phyloP scores from a whole-genome alignment of 2,797 vertebrate genomes.

The Eidolon dupreanum region DNA sequence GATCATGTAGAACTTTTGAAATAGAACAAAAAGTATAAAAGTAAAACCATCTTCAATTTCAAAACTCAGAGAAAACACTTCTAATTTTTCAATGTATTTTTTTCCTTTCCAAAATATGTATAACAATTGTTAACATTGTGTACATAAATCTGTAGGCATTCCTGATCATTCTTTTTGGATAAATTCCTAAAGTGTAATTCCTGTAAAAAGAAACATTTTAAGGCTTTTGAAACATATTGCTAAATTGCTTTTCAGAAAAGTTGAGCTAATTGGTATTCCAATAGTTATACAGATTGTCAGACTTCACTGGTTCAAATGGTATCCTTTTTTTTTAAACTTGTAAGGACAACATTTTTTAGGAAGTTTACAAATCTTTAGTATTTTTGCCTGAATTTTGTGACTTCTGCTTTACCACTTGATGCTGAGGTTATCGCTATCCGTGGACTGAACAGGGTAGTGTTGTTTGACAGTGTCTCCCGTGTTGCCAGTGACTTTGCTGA shows the following conservation, averaged over 20 bases:
- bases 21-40: neutral
- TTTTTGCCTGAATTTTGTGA: neutral
- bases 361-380: neutral
- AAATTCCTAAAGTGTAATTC: neutral
- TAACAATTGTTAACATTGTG: neutral
- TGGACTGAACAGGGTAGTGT: neutral
- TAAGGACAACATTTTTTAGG: neutral
- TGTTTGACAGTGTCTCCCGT: neutral
- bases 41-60: neutral
- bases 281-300: neutral
- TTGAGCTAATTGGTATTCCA: neutral
- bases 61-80: conserved; percentile 1
- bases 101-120: neutral
- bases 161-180: neutral
- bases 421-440: neutral
- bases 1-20: neutral
- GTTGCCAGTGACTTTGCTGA: neutral
- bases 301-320: neutral
- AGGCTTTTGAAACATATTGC: neutral
- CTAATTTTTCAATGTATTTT: neutral
- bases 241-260: neutral
- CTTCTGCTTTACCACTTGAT: neutral
- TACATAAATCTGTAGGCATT: neutral
- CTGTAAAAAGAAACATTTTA: neutral
- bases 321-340: neutral